These are phyloP conservation scores for Philopotamus ludificatus DNA, from an alignment of 1,140 invertebrate species.

Conservation along the genomic window DNA sequence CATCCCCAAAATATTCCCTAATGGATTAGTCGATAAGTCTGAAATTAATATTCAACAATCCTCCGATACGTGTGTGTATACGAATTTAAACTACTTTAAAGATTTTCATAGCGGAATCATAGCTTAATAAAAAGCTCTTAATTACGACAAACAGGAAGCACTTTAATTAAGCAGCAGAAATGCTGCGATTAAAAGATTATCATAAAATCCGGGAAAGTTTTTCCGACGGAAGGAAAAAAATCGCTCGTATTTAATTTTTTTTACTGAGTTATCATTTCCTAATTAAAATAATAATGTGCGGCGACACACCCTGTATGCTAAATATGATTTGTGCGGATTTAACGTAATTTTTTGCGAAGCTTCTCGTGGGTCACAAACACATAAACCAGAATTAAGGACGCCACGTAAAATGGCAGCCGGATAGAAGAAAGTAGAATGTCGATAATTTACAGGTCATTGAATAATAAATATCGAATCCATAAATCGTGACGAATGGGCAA, in stretches of 20 bases:
- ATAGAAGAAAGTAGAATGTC: constrained; percentile 12
- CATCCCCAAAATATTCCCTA: too few species aligned
- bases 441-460: constrained; percentile 24
- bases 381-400: background rate
- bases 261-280: background rate
- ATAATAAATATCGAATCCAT: constrained; percentile 24
- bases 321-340: constrained; percentile 6
- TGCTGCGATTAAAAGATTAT: constrained; percentile 24
- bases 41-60: too few species aligned
- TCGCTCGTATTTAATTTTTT: background rate
- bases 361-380: background rate
- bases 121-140: too few species aligned
- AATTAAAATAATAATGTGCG: background rate
- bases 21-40: too few species aligned
- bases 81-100: too few species aligned
- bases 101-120: too few species aligned
- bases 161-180: constrained; percentile 24
- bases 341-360: background rate
- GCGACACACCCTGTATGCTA: background rate
- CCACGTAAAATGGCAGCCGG: background rate
- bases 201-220: constrained; percentile 8
- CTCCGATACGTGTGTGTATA: too few species aligned
- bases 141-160: constrained; percentile 30
- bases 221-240: background rate
- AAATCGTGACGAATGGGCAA: constrained; percentile 13